Conservation (phyloP, 2,113 vertebrate genomes). For the Halichoeres trimaculatus region DNA sequence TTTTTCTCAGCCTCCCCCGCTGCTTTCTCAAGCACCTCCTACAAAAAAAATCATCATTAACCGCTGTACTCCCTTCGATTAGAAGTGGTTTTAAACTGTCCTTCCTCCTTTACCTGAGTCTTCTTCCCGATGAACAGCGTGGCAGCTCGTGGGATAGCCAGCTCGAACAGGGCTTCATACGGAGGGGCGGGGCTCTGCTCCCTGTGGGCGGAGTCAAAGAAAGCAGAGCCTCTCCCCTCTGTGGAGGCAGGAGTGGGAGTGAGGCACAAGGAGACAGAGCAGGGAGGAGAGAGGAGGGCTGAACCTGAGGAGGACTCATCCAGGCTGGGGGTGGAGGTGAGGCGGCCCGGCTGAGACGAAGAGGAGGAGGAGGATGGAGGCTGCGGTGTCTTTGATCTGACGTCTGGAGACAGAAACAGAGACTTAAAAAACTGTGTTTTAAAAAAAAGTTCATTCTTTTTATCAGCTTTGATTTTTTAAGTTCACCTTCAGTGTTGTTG, state of each 20-base stretch:
- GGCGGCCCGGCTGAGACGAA: conserved; percentile 15
- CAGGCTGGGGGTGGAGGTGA: conserved; percentile 82
- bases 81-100: no score
- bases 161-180: conserved; percentile 92
- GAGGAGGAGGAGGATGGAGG: conserved; percentile 62
- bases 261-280: conserved; percentile 78
- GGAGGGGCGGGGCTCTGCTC: conserved; percentile 77
- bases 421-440: neutral
- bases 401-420: conserved; percentile 76
- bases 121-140: conserved; percentile 88
- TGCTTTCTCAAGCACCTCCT: conserved; percentile 76
- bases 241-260: conserved; percentile 83
- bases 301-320: conserved; percentile 53
- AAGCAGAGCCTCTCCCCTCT: conserved; percentile 15
- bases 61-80: neutral
- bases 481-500: conserved; percentile 42
- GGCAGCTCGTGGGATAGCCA: conserved; percentile 91
- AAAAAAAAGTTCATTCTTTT: neutral
- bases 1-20: conserved; percentile 30
- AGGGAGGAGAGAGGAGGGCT: conserved; percentile 50
- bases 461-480: neutral
- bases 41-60: conserved; percentile 4
- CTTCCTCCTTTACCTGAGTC: conserved; percentile 82
- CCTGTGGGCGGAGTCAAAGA: conserved; percentile 35
- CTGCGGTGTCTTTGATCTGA: conserved; percentile 82